phyloP scores from a whole-genome alignment of 1,140 invertebrate species.

The Drosophila kohkoa region DNA sequence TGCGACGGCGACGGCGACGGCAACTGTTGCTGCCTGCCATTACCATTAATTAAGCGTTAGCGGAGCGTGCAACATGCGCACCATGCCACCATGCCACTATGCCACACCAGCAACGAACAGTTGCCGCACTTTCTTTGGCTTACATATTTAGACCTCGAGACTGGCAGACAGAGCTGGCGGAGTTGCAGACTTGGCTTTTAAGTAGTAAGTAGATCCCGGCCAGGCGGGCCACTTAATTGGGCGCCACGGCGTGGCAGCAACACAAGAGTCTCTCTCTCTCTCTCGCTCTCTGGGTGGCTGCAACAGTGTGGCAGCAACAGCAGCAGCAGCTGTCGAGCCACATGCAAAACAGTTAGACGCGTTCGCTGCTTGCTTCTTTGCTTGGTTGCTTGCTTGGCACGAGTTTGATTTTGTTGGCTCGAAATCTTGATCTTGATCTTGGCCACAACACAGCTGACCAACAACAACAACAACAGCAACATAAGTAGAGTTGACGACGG shows the following conservation, averaged over 20 bases:
- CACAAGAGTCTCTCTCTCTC: too few species aligned
- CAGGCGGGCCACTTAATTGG: constrained; percentile 48
- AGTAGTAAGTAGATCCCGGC: constrained; percentile 40
- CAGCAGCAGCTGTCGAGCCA: background rate
- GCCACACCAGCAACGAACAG: background rate
- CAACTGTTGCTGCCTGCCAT: constrained; percentile 29
- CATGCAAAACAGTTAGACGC: constrained; percentile 49
- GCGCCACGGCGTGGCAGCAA: constrained; percentile 22
- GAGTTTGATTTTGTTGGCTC: constrained; percentile 8
- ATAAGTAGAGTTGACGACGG: background rate
- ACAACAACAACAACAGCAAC: background rate
- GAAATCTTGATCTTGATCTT: constrained; percentile 10
- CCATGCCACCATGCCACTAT: constrained; percentile 29
- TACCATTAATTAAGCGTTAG: constrained; percentile 79
- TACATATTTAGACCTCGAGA: constrained; percentile 51
- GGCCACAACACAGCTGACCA: background rate
- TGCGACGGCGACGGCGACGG: constrained; percentile 21
- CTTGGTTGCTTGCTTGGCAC: background rate
- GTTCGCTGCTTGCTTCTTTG: background rate
- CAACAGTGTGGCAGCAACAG: background rate
- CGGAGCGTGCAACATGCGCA: constrained; percentile 73
- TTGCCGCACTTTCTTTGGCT: constrained; percentile 73
- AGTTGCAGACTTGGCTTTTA: constrained; percentile 13
- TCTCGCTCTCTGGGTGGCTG: too few species aligned
- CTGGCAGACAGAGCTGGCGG: constrained; percentile 3